phyloP scores from a whole-genome alignment of 1,140 invertebrate species.

The Bilobella aurantiaca region DNA sequence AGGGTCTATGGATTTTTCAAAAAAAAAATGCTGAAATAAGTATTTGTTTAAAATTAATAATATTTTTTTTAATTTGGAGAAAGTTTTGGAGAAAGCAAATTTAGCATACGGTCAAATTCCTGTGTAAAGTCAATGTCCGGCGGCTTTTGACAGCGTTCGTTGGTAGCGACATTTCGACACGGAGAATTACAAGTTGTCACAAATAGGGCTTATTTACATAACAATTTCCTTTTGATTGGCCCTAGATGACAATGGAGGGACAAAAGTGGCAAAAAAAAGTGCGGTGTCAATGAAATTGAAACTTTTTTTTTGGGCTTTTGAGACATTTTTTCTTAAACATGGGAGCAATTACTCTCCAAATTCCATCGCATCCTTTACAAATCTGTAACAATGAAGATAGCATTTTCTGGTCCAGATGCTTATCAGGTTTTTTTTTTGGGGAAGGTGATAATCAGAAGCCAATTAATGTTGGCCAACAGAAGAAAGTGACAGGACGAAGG shows the following conservation, averaged over 20 bases:
- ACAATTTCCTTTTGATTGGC: background rate
- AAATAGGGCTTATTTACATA: conserved; percentile 1
- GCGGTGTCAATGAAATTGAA: conserved; percentile 2
- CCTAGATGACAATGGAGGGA: background rate
- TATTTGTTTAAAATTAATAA: too few species aligned
- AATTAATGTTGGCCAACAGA: too few species aligned
- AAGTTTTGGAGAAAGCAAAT: too few species aligned
- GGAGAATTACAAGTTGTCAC: background rate
- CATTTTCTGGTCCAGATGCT: background rate
- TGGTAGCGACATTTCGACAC: too few species aligned
- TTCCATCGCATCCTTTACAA: background rate
- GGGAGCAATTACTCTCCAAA: too few species aligned
- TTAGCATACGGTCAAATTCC: too few species aligned
- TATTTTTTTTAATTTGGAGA: too few species aligned
- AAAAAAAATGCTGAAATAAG: too few species aligned
- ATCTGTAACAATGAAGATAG: background rate
- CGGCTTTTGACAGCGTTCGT: too few species aligned
- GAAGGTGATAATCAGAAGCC: background rate
- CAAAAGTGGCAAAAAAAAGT: background rate
- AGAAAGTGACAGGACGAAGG: background rate
- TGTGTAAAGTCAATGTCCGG: too few species aligned
- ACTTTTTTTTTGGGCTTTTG: background rate
- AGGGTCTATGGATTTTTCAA: too few species aligned
- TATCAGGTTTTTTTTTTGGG: background rate
- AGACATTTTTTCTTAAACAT: background rate